These are phyloP conservation scores for Hirundo rustica DNA, from an alignment of 2,797 vertebrate species.

Conservation along the genomic window DNA sequence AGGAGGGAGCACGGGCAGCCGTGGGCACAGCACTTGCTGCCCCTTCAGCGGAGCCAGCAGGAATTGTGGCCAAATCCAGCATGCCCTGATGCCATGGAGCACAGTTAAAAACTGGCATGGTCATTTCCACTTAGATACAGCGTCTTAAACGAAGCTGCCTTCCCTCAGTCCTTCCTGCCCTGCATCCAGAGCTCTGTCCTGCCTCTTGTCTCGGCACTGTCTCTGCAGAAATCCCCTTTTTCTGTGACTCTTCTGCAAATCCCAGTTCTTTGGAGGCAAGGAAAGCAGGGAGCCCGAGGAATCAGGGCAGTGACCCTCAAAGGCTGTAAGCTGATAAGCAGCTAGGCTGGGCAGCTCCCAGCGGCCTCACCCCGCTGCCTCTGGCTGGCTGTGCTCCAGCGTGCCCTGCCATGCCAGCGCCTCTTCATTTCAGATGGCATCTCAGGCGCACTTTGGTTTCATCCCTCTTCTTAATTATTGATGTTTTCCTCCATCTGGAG, in stretches of 20 bases:
- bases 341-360: background rate
- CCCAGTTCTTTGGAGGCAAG: background rate
- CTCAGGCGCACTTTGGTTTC: background rate
- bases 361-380: accelerated
- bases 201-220: background rate
- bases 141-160: background rate
- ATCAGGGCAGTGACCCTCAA: background rate
- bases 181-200: background rate
- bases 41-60: background rate
- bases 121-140: accelerated
- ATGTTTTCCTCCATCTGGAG: background rate
- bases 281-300: background rate
- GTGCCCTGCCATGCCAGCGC: accelerated
- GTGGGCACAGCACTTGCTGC: accelerated
- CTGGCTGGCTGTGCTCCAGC: background rate
- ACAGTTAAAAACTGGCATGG: background rate
- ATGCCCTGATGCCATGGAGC: accelerated
- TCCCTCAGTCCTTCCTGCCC: background rate
- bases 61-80: background rate
- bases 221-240: background rate
- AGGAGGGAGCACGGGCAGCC: accelerated
- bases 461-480: slow-evolving; percentile 33
- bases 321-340: background rate
- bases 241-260: background rate
- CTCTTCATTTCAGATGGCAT: background rate